phyloP scores from a whole-genome alignment of 92 coral and sea anemone species.

The Scolanthus callimorphus region DNA sequence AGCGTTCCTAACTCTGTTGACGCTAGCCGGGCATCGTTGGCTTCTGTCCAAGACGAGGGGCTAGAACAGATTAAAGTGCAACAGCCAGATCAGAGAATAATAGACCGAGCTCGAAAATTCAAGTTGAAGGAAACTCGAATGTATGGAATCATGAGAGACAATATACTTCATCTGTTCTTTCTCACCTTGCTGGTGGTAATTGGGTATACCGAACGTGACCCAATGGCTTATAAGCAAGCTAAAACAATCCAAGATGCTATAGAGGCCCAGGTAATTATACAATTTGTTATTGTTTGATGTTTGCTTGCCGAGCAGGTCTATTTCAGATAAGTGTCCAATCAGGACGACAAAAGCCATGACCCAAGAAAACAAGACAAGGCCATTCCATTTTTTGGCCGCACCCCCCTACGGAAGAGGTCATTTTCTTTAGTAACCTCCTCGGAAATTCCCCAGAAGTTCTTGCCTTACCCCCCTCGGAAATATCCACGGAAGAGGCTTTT shows the following conservation, averaged over 20 bases:
- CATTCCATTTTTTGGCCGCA: too few relatives aligned
- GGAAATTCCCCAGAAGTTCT: too few relatives aligned
- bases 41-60: background rate
- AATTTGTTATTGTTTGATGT: too few relatives aligned
- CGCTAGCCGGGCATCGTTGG: too few relatives aligned
- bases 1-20: background rate
- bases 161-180: constrained; percentile 53
- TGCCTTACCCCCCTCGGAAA: too few relatives aligned
- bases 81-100: constrained; percentile 49
- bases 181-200: constrained; percentile 42
- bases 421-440: too few relatives aligned
- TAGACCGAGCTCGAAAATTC: constrained; percentile 46
- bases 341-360: too few relatives aligned
- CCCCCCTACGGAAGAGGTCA: too few relatives aligned
- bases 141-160: constrained; percentile 46
- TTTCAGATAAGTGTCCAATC: too few relatives aligned
- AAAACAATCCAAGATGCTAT: constrained; percentile 10
- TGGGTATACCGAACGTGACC: constrained; percentile 61
- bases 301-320: too few relatives aligned
- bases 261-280: constrained; percentile 5
- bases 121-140: constrained; percentile 53
- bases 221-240: constrained; percentile 49
- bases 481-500: too few relatives aligned
- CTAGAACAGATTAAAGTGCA: background rate
- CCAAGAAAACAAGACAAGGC: too few relatives aligned